These are phyloP conservation scores for Patiria pectinifera DNA, from an alignment of 53 echinoderm and acorn worm genomes.

Conservation along the genomic window DNA sequence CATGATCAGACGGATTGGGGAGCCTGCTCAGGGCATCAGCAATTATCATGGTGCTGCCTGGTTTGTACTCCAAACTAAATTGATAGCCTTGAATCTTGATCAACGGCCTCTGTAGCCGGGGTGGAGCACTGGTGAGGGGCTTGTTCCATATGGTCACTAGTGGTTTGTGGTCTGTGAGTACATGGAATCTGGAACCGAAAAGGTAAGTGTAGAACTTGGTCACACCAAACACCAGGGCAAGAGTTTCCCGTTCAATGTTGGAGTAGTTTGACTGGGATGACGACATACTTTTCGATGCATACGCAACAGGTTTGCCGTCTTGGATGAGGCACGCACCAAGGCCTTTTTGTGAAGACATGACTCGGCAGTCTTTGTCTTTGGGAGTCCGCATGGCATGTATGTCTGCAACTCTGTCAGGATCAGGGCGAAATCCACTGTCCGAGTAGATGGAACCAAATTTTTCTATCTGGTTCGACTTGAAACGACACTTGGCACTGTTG, in stretches of 20 bases:
- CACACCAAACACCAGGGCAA: too few relatives aligned
- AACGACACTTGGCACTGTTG: constrained; percentile 44
- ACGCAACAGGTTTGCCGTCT: constrained; percentile 67
- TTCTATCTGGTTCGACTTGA: constrained; percentile 42
- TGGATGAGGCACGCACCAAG: too few relatives aligned
- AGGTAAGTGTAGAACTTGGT: constrained; percentile 79
- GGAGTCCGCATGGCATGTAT: constrained; percentile 69
- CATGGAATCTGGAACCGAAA: constrained; percentile 59
- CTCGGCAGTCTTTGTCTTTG: constrained; percentile 76
- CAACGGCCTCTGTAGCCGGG: too few relatives aligned
- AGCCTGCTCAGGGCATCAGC: constrained; percentile 67
- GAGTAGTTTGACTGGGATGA: too few relatives aligned
- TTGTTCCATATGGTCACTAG: too few relatives aligned
- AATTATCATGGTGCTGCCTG: constrained; percentile 52
- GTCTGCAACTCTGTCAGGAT: constrained; percentile 67
- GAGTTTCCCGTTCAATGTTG: too few relatives aligned
- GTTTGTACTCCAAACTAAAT: too few relatives aligned
- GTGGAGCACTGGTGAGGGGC: too few relatives aligned
- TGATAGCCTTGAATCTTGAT: too few relatives aligned
- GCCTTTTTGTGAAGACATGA: too few relatives aligned
- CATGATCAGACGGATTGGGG: too few relatives aligned
- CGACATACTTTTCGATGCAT: constrained; percentile 67
- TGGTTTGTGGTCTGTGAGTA: constrained; percentile 69
- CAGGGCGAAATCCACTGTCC: constrained; percentile 44
- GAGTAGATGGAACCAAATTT: constrained; percentile 68